Evolutionary conservation across 2,797 vertebrate genomes (phyloP).

Genomic region (Lepus townsendii): DNA sequence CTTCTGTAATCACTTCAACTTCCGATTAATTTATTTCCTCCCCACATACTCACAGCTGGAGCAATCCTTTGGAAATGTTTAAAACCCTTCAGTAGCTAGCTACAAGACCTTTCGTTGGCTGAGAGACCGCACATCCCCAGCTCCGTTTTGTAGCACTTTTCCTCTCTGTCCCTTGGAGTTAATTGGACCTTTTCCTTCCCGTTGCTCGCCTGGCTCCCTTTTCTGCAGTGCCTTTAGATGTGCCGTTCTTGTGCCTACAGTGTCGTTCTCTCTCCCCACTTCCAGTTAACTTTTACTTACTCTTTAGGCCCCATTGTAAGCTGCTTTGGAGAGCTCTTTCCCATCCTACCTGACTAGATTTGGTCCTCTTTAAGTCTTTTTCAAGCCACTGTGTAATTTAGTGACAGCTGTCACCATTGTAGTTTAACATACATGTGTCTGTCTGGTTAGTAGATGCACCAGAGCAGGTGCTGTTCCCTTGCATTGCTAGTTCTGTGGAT

Average conservation of each 20-base stretch:
- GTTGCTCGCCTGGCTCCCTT: background rate
- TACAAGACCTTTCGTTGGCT: background rate
- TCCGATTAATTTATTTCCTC: background rate
- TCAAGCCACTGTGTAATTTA: background rate
- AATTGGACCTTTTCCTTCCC: background rate
- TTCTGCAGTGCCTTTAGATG: conserved; percentile 32
- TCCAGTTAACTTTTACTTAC: background rate
- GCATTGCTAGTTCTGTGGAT: background rate
- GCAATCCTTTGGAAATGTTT: conserved; percentile 31
- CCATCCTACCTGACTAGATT: background rate
- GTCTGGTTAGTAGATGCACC: background rate
- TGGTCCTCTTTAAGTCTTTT: background rate
- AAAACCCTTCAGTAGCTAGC: background rate
- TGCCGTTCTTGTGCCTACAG: background rate
- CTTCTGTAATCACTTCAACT: background rate
- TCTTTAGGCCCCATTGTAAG: background rate
- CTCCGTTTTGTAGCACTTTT: background rate
- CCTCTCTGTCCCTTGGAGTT: conserved; percentile 3
- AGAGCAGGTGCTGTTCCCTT: background rate
- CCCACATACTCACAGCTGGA: background rate
- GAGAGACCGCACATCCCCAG: background rate
- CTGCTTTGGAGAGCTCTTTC: conserved; percentile 11
- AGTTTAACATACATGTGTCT: background rate
- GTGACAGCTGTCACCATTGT: background rate
- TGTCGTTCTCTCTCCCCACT: background rate